Conservation (phyloP, 2,113 vertebrate genomes). For the Onychostruthus taczanowskii region DNA sequence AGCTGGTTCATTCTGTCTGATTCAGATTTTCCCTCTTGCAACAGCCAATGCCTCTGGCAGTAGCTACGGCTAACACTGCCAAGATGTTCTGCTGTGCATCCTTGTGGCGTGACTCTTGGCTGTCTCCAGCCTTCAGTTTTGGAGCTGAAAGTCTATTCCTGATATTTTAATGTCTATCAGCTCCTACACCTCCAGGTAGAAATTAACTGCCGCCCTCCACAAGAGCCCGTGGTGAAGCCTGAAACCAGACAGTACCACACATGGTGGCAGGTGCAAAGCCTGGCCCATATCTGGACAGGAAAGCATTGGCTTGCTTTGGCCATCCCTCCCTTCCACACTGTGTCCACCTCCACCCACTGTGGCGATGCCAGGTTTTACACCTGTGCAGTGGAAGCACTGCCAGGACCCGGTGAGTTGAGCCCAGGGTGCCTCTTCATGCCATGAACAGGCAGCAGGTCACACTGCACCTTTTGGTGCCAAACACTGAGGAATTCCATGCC, state of each 20-base stretch:
- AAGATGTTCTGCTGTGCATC: not conserved
- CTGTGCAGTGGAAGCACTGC: not conserved
- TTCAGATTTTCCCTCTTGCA: not conserved
- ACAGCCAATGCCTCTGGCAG: not conserved
- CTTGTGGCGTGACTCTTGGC: not conserved
- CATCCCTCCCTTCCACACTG: not conserved
- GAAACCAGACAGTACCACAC: not conserved
- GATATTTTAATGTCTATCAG: not conserved
- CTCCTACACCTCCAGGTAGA: not conserved
- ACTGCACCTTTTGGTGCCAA: not conserved
- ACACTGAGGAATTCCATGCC: not conserved
- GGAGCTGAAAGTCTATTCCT: not conserved
- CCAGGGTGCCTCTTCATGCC: not conserved
- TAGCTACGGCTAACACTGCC: not conserved
- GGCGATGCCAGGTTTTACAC: not conserved
- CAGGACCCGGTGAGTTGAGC: accelerated
- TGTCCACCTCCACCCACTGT: not conserved
- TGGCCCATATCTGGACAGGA: not conserved
- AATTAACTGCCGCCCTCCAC: not conserved
- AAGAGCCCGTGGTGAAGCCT: not conserved
- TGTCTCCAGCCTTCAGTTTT: not conserved
- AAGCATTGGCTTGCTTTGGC: not conserved
- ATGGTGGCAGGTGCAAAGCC: not conserved
- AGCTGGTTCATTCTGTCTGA: not conserved
- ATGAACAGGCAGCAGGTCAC: not conserved